Evolutionary conservation across 2,113 vertebrate genomes (phyloP).

Genomic region (Callopanchax toddi): DNA sequence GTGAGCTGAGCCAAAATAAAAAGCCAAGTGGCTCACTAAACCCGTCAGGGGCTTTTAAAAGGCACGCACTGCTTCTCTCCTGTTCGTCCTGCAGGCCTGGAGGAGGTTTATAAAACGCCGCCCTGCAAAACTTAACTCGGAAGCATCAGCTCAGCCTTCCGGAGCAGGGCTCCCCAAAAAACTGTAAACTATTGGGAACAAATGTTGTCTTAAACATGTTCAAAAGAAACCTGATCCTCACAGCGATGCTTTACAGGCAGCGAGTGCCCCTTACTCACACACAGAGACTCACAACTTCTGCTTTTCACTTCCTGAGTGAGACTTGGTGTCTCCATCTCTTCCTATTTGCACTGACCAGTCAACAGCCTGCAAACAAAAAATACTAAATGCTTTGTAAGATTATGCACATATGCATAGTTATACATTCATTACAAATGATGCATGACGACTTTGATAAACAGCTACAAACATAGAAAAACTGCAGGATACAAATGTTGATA

Average conservation of each 20-base stretch:
- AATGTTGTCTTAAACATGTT: slow-evolving; percentile 74
- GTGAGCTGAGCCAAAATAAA: slow-evolving; percentile 72
- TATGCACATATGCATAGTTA: too few species aligned
- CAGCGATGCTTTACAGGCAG: slow-evolving; percentile 74
- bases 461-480: too few species aligned
- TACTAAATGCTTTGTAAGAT: too few species aligned
- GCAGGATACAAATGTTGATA: too few species aligned
- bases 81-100: slow-evolving; percentile 44
- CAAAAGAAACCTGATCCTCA: slow-evolving; percentile 77
- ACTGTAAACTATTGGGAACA: slow-evolving; percentile 73
- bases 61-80: slow-evolving; percentile 51
- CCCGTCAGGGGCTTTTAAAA: slow-evolving; percentile 62
- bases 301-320: slow-evolving; percentile 41
- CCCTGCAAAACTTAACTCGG: slow-evolving; percentile 42
- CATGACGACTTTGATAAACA: too few species aligned
- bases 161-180: slow-evolving; percentile 62
- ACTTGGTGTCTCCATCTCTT: slow-evolving; percentile 3
- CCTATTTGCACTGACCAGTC: slow-evolving; percentile 27
- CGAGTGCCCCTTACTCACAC: slow-evolving; percentile 24
- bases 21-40: slow-evolving; percentile 69
- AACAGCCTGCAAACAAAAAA: slow-evolving; percentile 21
- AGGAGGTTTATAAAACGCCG: slow-evolving; percentile 53
- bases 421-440: too few species aligned
- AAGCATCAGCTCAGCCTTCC: slow-evolving; percentile 56
- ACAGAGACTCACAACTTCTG: neutral